Base-by-base conservation (phyloP, 2,888 invertebrate species). In the Prosopocoilus inquinatus region DNA sequence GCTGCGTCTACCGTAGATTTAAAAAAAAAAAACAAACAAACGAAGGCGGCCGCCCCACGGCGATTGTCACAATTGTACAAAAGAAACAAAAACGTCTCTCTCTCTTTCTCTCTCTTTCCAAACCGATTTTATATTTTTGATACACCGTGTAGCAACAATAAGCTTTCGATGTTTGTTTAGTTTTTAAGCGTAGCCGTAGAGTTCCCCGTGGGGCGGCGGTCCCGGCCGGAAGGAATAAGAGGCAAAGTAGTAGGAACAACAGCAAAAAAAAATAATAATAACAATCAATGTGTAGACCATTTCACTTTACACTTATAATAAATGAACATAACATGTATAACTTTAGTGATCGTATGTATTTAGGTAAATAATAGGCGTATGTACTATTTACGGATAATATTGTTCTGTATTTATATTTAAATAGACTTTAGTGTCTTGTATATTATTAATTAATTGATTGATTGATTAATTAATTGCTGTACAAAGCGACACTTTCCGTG, bases 201-300 rank as follows among this genome's bases (percentile, higher is more conserved):
- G 44, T 36, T 46, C 39, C 39, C 33, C 57, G 35, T 38, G 12
- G 36, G 52, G 41, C 45, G 15, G 41, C 28, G 28, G 5, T 38
- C 9, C 35, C 46, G 32, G 15, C 43, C 43, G 34, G 41, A 44
- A 46, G n/a, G n/a, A n/a, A n/a, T n/a, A n/a, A n/a, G n/a, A n/a
- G n/a, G n/a, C n/a, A n/a, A n/a, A n/a, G n/a, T n/a, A 43, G 46
- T 53, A 53, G 47, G 16, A 57, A 57, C 53, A 12, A 53, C 63
- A 66, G n/a, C n/a, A n/a, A n/a, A n/a, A n/a, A n/a, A n/a, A n/a
- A n/a, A n/a, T n/a, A n/a, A n/a, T n/a, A n/a, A n/a, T n/a, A 63
- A 64, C 66, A 64, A 66, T 66, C 64, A 65, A 64, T 67, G 66
- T 67, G 64, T 67, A 67, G 65, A 62, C 61, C 62, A 66, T 62